A percentile compares a stretch with the other conserved stretches of the same genome.
Evolutionary conservation across 2,113 vertebrate genomes (phyloP).

Genomic region (Abramis brama): DNA sequence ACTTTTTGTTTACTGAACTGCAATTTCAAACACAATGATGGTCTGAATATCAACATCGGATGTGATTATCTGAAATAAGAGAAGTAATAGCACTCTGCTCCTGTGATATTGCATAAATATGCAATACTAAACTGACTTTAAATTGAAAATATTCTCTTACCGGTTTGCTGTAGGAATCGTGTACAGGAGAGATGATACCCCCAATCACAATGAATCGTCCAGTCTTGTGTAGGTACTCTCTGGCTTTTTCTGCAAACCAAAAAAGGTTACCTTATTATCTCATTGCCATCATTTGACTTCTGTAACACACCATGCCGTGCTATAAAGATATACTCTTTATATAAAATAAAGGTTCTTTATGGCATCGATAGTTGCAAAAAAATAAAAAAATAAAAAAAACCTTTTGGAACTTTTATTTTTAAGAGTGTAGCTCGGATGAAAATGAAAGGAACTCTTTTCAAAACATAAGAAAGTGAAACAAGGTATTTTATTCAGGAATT

Average conservation of each 20-base stretch:
- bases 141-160: slow-evolving; percentile 68
- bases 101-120: neutral
- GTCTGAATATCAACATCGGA: neutral
- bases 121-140: neutral
- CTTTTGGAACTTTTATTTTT: too few species aligned
- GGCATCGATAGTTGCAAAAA: too few species aligned
- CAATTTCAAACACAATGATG: neutral
- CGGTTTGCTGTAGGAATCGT: slow-evolving; percentile 96
- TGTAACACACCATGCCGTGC: too few species aligned
- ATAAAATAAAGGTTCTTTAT: too few species aligned
- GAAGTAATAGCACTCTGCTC: neutral
- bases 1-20: neutral
- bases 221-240: slow-evolving; percentile 93
- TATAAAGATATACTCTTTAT: neutral
- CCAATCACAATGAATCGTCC: slow-evolving; percentile 97
- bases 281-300: neutral
- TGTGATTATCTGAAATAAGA: neutral
- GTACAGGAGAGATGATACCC: slow-evolving; percentile 95
- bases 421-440: neutral
- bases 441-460: neutral
- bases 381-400: too few species aligned
- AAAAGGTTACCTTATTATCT: neutral
- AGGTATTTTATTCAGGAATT: neutral
- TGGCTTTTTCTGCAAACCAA: slow-evolving; percentile 86
- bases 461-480: neutral